phyloP scores from a whole-genome alignment of 2,797 vertebrate species.

The Microhierax caerulescens region DNA sequence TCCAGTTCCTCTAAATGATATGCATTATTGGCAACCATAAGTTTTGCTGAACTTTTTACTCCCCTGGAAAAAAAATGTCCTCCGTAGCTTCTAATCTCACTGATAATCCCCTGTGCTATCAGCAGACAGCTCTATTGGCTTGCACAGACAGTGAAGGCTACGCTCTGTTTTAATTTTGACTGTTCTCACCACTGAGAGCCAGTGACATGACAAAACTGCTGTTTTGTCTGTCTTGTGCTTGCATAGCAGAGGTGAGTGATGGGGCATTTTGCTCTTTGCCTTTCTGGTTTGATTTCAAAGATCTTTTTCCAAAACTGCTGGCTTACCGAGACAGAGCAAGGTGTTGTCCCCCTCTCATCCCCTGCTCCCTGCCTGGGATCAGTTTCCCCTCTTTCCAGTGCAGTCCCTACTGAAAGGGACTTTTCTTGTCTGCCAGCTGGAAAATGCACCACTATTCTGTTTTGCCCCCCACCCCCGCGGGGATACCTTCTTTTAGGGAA shows the following conservation, averaged over 20 bases:
- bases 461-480: background rate
- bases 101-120: background rate
- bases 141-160: background rate
- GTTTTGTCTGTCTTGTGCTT: background rate
- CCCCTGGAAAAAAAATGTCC: background rate
- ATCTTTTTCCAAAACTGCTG: background rate
- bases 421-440: background rate
- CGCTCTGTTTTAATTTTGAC: background rate
- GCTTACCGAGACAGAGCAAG: background rate
- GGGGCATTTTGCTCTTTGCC: background rate
- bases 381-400: background rate
- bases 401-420: background rate
- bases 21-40: constrained; percentile 11
- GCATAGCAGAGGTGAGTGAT: background rate
- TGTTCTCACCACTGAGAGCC: background rate
- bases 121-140: background rate
- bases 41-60: constrained; percentile 5
- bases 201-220: background rate
- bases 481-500: constrained; percentile 35
- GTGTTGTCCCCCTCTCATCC: background rate
- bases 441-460: constrained; percentile 51
- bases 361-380: background rate
- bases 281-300: background rate
- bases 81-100: background rate
- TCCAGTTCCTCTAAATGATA: background rate